Base-by-base conservation (phyloP, 2,888 invertebrate genomes). In the Cacoxenus indagator region DNA sequence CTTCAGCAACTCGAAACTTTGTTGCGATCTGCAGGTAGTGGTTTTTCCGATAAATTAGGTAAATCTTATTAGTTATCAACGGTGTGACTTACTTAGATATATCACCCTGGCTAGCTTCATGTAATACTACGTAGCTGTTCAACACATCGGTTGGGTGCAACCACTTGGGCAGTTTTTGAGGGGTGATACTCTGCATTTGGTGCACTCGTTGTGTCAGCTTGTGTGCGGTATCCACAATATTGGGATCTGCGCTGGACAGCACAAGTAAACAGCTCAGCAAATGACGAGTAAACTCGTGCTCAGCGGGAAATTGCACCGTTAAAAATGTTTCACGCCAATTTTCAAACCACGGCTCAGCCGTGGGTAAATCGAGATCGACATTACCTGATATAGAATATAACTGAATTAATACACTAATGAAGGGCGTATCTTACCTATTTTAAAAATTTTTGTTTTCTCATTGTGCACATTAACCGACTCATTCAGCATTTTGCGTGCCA, bases 211-310 rank as follows among this genome's bases (percentile, higher is more conserved):
- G 94, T 68, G 93, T 92, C 84, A 98, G 90, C 75, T 92, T 91
- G 82, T 93, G 93, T 77, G 98, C 93, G 73, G 93, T 93, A 75
- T 96, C 96, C 70, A 96, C 88, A 5, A 97, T 94, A 89, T 92
- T 92, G 0, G 92, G 91, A 87, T 95, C 95, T 37, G 90, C 89
- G 37, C 93, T 92, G 24, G 93, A 92, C 22, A 92, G 90, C 14
- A 94, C 93, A 78, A 96, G 91, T 82, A 96, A 91, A 86, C 96
- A 96, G 14, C 94, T 94, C 65, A 96, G 86, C 84, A 94, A 94
- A 87, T 96, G 96, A 83, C 95, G 95, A 0, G 97, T 94, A 85
- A 97, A 99, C 89, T 99, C 99, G 90, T 99, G 98, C 85, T 99
- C 98, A 4, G 95, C 94, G 19, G 95, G 95, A 86, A 94, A 95